Percentiles rank a stretch among this genome's conserved stretches.
phyloP scores from a whole-genome alignment of 1,140 invertebrate genomes.

The Drosophila elegans region DNA sequence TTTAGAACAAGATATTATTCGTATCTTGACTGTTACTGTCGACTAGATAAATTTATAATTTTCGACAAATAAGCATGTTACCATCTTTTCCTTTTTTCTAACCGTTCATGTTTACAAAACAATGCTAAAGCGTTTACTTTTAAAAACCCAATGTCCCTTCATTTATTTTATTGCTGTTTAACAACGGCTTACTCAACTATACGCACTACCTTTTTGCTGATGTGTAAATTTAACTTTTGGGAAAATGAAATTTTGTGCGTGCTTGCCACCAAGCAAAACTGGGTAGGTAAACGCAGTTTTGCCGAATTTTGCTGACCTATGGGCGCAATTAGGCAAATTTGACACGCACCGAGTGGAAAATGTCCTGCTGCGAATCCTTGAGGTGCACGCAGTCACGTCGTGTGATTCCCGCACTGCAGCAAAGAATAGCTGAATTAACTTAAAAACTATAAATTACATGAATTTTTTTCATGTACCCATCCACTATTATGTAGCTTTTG shows the following conservation, averaged over 20 bases:
- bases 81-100: too few relatives aligned
- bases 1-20: too few relatives aligned
- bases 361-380: constrained; percentile 38
- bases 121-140: background rate
- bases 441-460: too few relatives aligned
- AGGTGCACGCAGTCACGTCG: constrained; percentile 23
- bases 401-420: constrained; percentile 19
- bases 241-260: constrained; percentile 9
- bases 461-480: too few relatives aligned
- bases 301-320: constrained; percentile 26
- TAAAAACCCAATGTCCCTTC: too few relatives aligned
- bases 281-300: constrained; percentile 21
- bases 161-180: constrained; percentile 1
- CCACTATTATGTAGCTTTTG: too few relatives aligned
- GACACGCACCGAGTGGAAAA: constrained; percentile 35
- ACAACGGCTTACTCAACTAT: constrained; percentile 1
- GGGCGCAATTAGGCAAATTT: constrained; percentile 39
- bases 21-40: too few relatives aligned
- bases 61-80: too few relatives aligned
- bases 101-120: too few relatives aligned
- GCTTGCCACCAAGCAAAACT: constrained; percentile 7
- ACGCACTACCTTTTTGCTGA: constrained; percentile 8
- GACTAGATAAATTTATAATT: too few relatives aligned
- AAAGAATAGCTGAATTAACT: background rate
- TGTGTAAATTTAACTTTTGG: constrained; percentile 18